A percentile compares a stretch with the other conserved stretches of the same genome.
phyloP scores from a whole-genome alignment of 2,113 vertebrate species.

The Mesocricetus auratus region DNA sequence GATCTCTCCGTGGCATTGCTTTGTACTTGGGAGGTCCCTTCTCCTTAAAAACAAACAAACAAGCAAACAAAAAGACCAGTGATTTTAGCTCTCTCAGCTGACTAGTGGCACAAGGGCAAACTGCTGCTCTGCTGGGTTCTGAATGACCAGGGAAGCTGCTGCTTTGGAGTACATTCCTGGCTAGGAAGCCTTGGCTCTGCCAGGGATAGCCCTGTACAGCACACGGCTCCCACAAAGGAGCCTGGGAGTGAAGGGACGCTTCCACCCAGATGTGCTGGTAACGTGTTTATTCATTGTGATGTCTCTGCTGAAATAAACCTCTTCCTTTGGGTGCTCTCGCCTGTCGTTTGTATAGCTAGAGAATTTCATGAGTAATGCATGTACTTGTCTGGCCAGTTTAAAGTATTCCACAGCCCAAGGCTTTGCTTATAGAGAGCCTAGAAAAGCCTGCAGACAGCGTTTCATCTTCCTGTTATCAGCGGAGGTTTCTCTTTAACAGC shows the following conservation, averaged over 20 bases:
- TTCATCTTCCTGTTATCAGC: conserved; percentile 84
- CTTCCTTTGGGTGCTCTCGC: conserved; percentile 30
- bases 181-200: conserved; percentile 4
- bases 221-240: background rate
- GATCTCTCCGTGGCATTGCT: background rate
- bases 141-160: conserved; percentile 29
- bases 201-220: background rate
- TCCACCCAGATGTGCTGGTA: background rate
- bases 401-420: conserved; percentile 72
- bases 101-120: conserved; percentile 75
- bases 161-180: background rate
- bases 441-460: conserved; percentile 63
- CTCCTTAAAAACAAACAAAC: conserved; percentile 19
- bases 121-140: conserved; percentile 50
- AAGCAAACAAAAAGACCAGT: conserved; percentile 2
- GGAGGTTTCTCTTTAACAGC: conserved; percentile 83
- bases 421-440: conserved; percentile 48
- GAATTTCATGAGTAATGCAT: conserved; percentile 71
- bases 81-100: conserved; percentile 51
- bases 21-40: conserved; percentile 10
- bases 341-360: conserved; percentile 61
- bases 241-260: background rate
- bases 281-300: conserved; percentile 38
- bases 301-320: conserved; percentile 52
- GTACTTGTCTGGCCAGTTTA: conserved; percentile 54